Evolutionary conservation across 2,888 invertebrate species (phyloP).

Genomic region (Andricus curvator): DNA sequence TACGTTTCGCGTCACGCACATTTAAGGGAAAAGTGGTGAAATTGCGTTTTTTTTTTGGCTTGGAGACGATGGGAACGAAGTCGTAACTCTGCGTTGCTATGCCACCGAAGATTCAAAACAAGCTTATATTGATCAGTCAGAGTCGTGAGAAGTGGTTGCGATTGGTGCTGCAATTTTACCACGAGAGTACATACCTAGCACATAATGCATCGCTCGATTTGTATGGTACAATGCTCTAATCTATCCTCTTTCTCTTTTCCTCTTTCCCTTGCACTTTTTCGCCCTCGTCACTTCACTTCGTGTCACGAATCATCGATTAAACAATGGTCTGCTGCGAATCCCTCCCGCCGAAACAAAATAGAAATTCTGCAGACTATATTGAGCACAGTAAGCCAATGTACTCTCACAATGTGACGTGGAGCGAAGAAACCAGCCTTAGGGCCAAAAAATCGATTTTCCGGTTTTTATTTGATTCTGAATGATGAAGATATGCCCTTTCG

Average conservation of each 20-base stretch:
- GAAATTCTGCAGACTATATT: slow-evolving; percentile 17
- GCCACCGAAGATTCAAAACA: slow-evolving; percentile 56
- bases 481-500: too few relatives aligned
- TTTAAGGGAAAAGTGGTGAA: neutral
- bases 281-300: slow-evolving; percentile 24
- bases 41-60: neutral
- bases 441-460: too few relatives aligned
- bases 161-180: slow-evolving; percentile 33
- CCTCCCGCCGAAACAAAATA: slow-evolving; percentile 11
- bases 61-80: neutral
- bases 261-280: too few relatives aligned
- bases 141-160: slow-evolving; percentile 32
- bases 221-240: slow-evolving; percentile 34
- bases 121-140: slow-evolving; percentile 55
- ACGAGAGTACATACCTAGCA: slow-evolving; percentile 17
- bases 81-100: slow-evolving; percentile 50
- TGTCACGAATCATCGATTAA: slow-evolving; percentile 39
- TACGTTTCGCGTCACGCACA: neutral
- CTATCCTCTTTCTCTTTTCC: slow-evolving; percentile 5
- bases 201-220: slow-evolving; percentile 31
- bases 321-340: slow-evolving; percentile 14
- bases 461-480: too few relatives aligned
- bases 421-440: too few relatives aligned
- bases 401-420: too few relatives aligned
- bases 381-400: neutral